These are phyloP conservation scores for Pantherophis guttatus DNA, from an alignment of 2,113 vertebrate genomes.

Conservation along the genomic window DNA sequence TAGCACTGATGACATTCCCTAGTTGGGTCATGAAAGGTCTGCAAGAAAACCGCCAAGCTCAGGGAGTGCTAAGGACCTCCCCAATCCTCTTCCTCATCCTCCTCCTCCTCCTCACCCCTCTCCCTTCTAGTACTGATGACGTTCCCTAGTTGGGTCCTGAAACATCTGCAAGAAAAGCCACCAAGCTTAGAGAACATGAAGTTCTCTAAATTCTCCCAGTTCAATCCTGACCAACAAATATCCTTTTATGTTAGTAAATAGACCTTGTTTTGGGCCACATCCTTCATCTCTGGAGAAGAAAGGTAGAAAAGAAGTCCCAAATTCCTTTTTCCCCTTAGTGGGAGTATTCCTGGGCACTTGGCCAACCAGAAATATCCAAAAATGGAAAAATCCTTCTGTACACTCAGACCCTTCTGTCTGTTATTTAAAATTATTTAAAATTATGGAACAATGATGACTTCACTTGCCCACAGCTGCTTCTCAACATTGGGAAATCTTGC, in stretches of 20 bases:
- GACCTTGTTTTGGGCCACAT: background rate
- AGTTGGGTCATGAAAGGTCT: background rate
- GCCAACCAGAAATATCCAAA: background rate
- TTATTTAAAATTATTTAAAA: background rate
- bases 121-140: too few relatives aligned
- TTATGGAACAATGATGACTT: background rate
- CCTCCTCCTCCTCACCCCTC: too few relatives aligned
- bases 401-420: background rate
- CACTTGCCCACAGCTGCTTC: background rate
- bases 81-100: too few relatives aligned
- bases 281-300: background rate
- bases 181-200: too few relatives aligned
- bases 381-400: background rate
- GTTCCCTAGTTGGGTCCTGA: too few relatives aligned
- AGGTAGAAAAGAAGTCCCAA: background rate
- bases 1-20: background rate
- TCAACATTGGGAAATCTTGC: background rate
- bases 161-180: too few relatives aligned
- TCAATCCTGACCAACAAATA: too few relatives aligned
- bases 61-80: too few relatives aligned
- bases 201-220: too few relatives aligned
- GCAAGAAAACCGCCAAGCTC: background rate
- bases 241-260: too few relatives aligned
- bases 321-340: background rate
- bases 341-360: background rate